Percentiles rank a stretch among this genome's conserved stretches.
Conservation (phyloP, 2,113 vertebrate genomes). For the Beaufortia kweichowensis region DNA sequence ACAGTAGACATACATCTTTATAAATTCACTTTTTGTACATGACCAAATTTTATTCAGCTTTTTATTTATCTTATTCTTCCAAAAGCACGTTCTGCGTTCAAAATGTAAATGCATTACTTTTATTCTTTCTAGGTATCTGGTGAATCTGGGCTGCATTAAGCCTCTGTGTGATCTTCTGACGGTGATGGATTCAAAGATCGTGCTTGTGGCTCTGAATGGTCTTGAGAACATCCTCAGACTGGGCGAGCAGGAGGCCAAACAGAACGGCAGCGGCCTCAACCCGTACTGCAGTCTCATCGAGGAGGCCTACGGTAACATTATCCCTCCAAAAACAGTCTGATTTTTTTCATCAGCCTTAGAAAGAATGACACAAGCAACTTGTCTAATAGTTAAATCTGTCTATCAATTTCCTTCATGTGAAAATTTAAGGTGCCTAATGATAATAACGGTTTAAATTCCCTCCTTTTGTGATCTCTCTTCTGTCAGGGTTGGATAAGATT, state of each 20-base stretch:
- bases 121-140: conserved; percentile 81
- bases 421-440: too few species aligned
- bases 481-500: conserved; percentile 92
- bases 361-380: background rate
- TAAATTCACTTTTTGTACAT: too few species aligned
- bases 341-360: background rate
- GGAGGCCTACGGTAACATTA: conserved; percentile 87
- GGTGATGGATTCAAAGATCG: conserved; percentile 98
- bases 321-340: background rate
- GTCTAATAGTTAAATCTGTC: background rate
- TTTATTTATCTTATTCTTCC: too few species aligned
- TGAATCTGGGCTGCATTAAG: conserved; percentile 94
- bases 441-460: too few species aligned
- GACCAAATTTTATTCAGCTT: too few species aligned
- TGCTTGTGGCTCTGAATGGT: conserved; percentile 92
- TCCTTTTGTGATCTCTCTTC: background rate
- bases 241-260: conserved; percentile 94
- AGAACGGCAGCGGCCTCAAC: conserved; percentile 85
- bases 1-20: too few species aligned
- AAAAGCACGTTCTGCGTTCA: too few species aligned
- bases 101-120: background rate
- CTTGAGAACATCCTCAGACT: conserved; percentile 95
- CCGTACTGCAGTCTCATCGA: conserved; percentile 96
- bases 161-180: conserved; percentile 94
- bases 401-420: too few species aligned